Evolutionary conservation across 2,888 invertebrate genomes (phyloP), one percentile per base, ranked within the genome.

Genomic region (Antheraea yamamai): DNA sequence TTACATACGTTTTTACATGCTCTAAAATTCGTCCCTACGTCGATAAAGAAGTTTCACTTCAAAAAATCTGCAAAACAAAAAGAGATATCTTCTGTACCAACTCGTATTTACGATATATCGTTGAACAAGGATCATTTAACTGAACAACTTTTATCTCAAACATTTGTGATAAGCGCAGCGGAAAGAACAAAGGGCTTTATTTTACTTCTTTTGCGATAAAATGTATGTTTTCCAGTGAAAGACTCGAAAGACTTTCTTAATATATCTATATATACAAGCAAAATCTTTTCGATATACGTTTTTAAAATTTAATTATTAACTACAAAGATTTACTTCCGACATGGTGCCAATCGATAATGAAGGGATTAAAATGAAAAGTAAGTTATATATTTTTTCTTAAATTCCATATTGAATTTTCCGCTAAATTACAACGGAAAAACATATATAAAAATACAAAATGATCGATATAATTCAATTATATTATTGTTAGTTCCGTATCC

Each of bases 101-200:
- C 20, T 39, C 8, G 39, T 39, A 68, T 35, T 68, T 68, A 68
- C 68, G 35, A 68, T 35, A 68, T 10, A 18, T 68, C 39, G 35
- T 39, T 4, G 35, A 35, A 68, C 35, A 35, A 68, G 35, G 8
- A 68, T 30, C 68, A 68, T 68, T 68, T 8, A 39, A 35, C 68
- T 68, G 68, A 68, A 68, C 68, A 68, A 68, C 68, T 68, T 68
- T 68, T 68, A 68, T 68, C 68, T 39, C 18, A 39, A 68, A 68
- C 68, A 39, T 68, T 68, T 68, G 68, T 39, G 68, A 68, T 68
- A 68, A 68, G 68, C 30, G 68, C 30, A 39, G 68, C 39, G 68
- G n/a, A 68, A 68, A 30, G 20, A 39, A 68, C 35, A 68, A 68
- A 68, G 10, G 39, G 68, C 39, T 68, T 64, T 39, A 8, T 39